Conservation (phyloP, 2,797 vertebrate species). For the Eulemur mongoz region DNA sequence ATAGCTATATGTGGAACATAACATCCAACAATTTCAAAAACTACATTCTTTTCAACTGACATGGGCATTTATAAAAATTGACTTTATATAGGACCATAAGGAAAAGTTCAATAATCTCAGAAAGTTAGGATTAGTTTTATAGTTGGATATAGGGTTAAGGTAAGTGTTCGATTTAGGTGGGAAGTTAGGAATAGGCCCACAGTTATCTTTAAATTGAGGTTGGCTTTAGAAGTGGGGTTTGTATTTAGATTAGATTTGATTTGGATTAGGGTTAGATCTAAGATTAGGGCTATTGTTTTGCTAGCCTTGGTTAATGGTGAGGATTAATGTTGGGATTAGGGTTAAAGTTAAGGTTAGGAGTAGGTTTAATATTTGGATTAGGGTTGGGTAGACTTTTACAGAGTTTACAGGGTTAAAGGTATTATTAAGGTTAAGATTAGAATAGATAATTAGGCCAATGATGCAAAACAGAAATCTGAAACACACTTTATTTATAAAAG, state of each 20-base stretch:
- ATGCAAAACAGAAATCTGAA: neutral
- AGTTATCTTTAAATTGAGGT: neutral
- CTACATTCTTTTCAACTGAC: neutral
- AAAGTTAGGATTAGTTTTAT: neutral
- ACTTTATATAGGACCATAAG: neutral
- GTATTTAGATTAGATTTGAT: neutral
- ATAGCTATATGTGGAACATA: neutral
- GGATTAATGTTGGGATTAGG: neutral
- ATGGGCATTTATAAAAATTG: neutral
- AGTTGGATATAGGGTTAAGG: neutral
- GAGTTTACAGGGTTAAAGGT: neutral
- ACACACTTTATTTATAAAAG: neutral
- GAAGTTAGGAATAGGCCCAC: neutral
- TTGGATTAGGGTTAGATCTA: neutral
- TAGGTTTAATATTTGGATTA: neutral
- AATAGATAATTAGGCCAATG: neutral
- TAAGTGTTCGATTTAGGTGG: neutral
- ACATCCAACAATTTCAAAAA: neutral
- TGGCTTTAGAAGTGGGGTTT: neutral
- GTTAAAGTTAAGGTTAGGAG: neutral
- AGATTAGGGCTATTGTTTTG: neutral
- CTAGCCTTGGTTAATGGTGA: neutral
- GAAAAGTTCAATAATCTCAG: neutral
- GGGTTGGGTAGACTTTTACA: neutral
- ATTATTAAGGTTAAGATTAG: neutral